Percentiles rank a stretch among this genome's conserved stretches.
phyloP scores from a whole-genome alignment of 2,797 vertebrate genomes.

The Sebastes hubbsi region DNA sequence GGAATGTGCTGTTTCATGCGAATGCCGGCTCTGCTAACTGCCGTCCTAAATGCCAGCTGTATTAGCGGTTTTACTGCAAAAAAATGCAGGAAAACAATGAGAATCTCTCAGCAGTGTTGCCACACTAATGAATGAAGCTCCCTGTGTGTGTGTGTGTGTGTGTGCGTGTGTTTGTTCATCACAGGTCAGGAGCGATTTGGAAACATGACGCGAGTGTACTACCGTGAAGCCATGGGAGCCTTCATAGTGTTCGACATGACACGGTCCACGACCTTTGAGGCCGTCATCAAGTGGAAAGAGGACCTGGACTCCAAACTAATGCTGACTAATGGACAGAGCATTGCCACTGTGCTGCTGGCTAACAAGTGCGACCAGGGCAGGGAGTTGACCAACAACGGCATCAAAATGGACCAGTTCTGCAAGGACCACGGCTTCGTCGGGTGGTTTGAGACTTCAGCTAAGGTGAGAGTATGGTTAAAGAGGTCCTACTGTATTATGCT shows the following conservation, averaged over 20 bases:
- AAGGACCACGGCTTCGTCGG: conserved; percentile 95
- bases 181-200: conserved; percentile 98
- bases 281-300: conserved; percentile 96
- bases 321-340: conserved; percentile 90
- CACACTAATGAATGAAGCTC: not conserved
- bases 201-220: conserved; percentile 99
- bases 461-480: conserved; percentile 81
- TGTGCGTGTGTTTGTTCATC: conserved; percentile 2
- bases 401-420: conserved; percentile 98
- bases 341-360: conserved; percentile 93
- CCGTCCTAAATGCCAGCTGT: conserved; percentile 21
- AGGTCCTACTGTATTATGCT: too few species aligned
- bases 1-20: conserved; percentile 68
- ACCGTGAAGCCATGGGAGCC: conserved; percentile 96
- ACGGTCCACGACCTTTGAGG: conserved; percentile 94
- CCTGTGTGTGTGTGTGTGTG: not conserved
- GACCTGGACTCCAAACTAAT: conserved; percentile 97
- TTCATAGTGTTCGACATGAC: conserved; percentile 97
- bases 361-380: conserved; percentile 97
- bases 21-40: conserved; percentile 30
- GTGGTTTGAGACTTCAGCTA: conserved; percentile 98
- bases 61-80: conserved; percentile 19
- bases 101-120: conserved; percentile 1
- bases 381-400: conserved; percentile 87
- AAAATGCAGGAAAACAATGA: conserved; percentile 44